Base-by-base conservation (phyloP, 2,888 invertebrate genomes). In the Andrena marginata region DNA sequence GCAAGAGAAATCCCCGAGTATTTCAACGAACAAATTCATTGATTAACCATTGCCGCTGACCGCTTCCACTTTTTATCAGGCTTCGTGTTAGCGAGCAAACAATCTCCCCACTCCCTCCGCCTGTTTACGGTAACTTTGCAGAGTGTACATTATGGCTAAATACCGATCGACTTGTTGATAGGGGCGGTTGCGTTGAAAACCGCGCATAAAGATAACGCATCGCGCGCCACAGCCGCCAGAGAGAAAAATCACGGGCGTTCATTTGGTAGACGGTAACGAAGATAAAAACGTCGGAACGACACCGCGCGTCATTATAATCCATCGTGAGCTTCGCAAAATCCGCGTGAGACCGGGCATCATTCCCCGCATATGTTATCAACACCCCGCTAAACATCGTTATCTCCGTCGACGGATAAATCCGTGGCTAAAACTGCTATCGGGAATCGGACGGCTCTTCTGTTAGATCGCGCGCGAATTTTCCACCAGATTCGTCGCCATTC, bases 381-480 rank as follows among this genome's bases (percentile, higher is more conserved):
- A 31, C 10, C 56, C 59, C 80, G 76, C 81, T 85, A 87, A 85
- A 87, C 77, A 85, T 69, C 77, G 83, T 85, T 87, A 87, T 85
- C 85, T 87, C 79, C 81, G 80, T 82, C 65, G 31, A 54, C 65
- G 59, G 63, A 72, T 81, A 87, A 88, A 89, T 84, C 73, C 80
- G 42, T 54, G 26, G 64, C 56, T 73, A 82, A 56, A 85, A 85
- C 80, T 78, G 79, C 76, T 67, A 48, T 10, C 16, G 70, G 77
- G 33, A 77, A 70, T 51, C 68, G 62, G 54, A 75, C 73, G 65
- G 31, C 26, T 56, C 48, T 48, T 26, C 54, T 26, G 16, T 35
- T 76, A 60, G 75, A 85, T 85, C 51, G 76, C 70, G 42, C 54
- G 48, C 65, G 71, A 64, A 84, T 77, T 84, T 82, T 84, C 82